Base-by-base conservation (phyloP, 2,888 invertebrate genomes). In the Diadegma fenestrale region DNA sequence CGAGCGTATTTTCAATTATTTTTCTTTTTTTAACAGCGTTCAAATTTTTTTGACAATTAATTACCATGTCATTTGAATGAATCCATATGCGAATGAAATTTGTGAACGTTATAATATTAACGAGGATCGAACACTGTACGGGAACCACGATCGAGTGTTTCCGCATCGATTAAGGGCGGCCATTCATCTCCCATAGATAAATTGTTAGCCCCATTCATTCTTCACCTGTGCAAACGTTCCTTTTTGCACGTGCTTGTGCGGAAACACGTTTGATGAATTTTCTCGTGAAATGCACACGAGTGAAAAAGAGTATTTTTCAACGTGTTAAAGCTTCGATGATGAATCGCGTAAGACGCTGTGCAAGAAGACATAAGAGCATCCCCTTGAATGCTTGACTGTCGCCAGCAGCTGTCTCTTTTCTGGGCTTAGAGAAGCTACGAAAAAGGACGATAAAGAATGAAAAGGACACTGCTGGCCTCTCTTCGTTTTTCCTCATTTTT, bases 331-430 rank as follows among this genome's bases (percentile, higher is more conserved):
- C 51, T 45, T 66, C 72, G 82, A 82, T 77, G 82, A 82, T 82
- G 72, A 78, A 82, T 82, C 66, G 45, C 41, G 33, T 26, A 7
- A 12, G 66, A 22, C 17, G 2, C 12, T 45, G 72, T 7, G 71
- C 71, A n/a, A 33, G 58, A 66, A 48, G 77, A 82, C 43, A 68
- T 12, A 75, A 77, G 54, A 64, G 71, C 64, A 72, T 58, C 75
- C 75, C 33, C 22, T 30, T 19, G 54, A 63, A 41, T 22, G 43
- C 43, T 72, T 54, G 54, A 66, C n/a, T 78, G 82, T 68, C 82
- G 73, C n/a, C 14, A 66, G 33, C 78, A 82, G 82, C 78, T 66
- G 66, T 73, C 78, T 68, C 78, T 73, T 69, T 82, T 41, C 41
- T 33, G 48, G 51, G 48, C 48, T 72, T 33, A 63, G 1, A 10